Percentiles rank a stretch among this genome's conserved stretches.
These are phyloP conservation scores for Barypeithes pellucidus DNA, from an alignment of 2,888 invertebrate species.

Conservation along the genomic window DNA sequence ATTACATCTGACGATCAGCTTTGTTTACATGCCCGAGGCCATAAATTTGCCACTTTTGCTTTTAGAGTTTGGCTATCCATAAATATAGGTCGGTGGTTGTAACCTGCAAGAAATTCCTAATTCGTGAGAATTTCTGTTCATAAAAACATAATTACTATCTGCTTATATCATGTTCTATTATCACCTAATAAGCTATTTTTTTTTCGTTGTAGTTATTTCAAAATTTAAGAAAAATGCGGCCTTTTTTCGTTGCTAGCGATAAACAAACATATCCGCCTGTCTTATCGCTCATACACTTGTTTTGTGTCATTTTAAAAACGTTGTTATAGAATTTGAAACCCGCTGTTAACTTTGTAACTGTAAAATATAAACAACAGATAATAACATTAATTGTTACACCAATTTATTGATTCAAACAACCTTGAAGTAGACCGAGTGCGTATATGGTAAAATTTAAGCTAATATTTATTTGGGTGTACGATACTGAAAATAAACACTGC, in stretches of 20 bases:
- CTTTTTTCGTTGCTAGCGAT: not conserved
- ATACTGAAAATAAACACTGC: slow-evolving; percentile 31
- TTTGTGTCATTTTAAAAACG: slow-evolving; percentile 23
- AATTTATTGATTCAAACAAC: slow-evolving; percentile 40
- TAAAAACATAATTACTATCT: not conserved
- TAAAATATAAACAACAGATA: slow-evolving; percentile 49
- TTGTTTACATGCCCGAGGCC: too few relatives aligned
- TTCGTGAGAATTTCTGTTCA: not conserved
- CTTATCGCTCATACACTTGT: slow-evolving; percentile 19
- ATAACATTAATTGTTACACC: slow-evolving; percentile 44
- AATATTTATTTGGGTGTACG: slow-evolving; percentile 26
- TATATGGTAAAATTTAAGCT: slow-evolving; percentile 32
- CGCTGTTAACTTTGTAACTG: slow-evolving; percentile 31
- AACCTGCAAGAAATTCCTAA: too few relatives aligned
- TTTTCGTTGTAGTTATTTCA: not conserved
- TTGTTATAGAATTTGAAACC: slow-evolving; percentile 31
- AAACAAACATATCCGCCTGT: slow-evolving; percentile 16
- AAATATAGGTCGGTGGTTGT: too few relatives aligned
- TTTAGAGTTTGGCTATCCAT: too few relatives aligned
- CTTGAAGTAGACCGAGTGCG: slow-evolving; percentile 38
- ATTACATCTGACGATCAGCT: too few relatives aligned
- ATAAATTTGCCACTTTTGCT: too few relatives aligned
- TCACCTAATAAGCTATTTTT: not conserved
- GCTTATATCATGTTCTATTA: not conserved
- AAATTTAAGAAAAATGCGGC: not conserved